A percentile compares a stretch with the other conserved stretches of the same genome.
These are phyloP conservation scores for Laticauda laticaudata DNA, from an alignment of 2,113 vertebrate genomes.

Conservation along the genomic window DNA sequence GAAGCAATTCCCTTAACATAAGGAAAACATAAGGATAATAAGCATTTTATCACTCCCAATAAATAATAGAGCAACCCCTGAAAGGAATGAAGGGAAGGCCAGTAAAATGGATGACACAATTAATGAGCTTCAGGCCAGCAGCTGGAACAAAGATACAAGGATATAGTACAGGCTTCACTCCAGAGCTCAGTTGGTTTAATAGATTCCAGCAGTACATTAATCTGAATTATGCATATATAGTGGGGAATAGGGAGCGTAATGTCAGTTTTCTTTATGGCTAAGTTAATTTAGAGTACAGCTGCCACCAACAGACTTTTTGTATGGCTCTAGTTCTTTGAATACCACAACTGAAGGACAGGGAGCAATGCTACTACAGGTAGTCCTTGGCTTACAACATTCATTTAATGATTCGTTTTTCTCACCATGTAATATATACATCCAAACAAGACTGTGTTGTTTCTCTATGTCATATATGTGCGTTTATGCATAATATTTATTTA, in stretches of 20 bases:
- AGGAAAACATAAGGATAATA: background rate
- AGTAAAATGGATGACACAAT: slow-evolving; percentile 16
- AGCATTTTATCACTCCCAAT: slow-evolving; percentile 22
- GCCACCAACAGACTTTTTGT: background rate
- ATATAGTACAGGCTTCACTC: slow-evolving; percentile 2
- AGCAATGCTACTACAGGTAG: background rate
- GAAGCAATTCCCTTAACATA: background rate
- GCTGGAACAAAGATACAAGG: slow-evolving; percentile 23
- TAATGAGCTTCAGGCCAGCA: slow-evolving; percentile 7
- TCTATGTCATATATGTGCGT: too few relatives aligned
- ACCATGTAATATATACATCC: too few relatives aligned
- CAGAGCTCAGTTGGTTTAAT: slow-evolving; percentile 6
- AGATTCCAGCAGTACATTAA: slow-evolving; percentile 21
- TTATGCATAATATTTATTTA: too few relatives aligned
- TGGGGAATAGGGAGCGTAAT: background rate
- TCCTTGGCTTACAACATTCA: background rate
- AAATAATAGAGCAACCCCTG: slow-evolving; percentile 11
- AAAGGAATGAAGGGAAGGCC: slow-evolving; percentile 22
- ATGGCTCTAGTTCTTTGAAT: background rate
- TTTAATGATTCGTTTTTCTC: background rate
- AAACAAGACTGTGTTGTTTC: too few relatives aligned
- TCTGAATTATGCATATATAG: background rate
- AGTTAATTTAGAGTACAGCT: slow-evolving; percentile 3
- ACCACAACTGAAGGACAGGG: background rate
- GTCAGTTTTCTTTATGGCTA: background rate